Conservation (phyloP, 1,140 invertebrate genomes). For the Magallana ariakensis region DNA sequence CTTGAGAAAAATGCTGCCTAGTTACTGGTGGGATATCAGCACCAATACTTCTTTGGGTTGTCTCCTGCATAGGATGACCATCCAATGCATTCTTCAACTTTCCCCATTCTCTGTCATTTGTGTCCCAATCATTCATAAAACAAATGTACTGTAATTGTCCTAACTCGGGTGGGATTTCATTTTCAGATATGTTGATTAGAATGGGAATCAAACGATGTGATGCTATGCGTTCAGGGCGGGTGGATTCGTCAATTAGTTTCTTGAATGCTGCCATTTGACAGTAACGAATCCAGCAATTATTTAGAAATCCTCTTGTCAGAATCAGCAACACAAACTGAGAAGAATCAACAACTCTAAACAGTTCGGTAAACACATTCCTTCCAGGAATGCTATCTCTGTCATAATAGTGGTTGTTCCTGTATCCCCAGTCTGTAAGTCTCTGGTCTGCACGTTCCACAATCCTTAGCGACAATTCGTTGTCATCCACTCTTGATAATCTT, state of each 20-base stretch:
- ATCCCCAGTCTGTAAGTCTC: not conserved
- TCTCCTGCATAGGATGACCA: not conserved
- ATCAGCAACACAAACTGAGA: constrained; percentile 12
- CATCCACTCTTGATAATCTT: not conserved
- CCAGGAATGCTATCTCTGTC: constrained; percentile 25
- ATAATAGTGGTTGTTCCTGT: constrained; percentile 9
- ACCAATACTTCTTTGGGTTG: not conserved
- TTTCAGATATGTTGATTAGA: not conserved
- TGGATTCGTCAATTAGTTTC: constrained; percentile 18
- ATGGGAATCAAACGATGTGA: constrained; percentile 19
- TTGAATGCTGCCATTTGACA: constrained; percentile 31
- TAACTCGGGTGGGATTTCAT: not conserved
- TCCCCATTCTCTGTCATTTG: not conserved
- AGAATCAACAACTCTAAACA: constrained; percentile 1
- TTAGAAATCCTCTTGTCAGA: constrained; percentile 6
- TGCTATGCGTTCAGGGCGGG: not conserved
- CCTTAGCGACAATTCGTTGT: not conserved
- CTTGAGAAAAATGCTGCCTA: not conserved
- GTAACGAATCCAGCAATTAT: constrained; percentile 27
- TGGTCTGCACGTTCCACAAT: not conserved
- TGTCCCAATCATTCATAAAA: constrained; percentile 9
- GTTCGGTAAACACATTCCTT: constrained; percentile 35
- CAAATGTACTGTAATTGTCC: not conserved
- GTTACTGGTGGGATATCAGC: not conserved
- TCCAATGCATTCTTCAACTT: constrained; percentile 31